These are phyloP conservation scores for Amazona vittata DNA, from an alignment of 2,113 vertebrate species.

Conservation along the genomic window DNA sequence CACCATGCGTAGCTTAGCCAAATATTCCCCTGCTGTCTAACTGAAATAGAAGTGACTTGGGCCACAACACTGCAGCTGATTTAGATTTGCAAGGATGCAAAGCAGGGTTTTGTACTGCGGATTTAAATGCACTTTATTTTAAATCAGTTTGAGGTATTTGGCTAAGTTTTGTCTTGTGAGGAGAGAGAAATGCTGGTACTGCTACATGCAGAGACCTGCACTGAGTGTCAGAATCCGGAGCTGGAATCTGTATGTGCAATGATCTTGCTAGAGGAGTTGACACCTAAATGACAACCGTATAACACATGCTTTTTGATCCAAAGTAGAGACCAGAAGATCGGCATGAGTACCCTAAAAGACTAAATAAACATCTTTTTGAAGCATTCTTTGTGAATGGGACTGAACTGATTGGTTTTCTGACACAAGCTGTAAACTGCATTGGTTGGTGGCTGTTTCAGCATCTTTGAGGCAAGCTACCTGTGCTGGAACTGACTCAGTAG, in stretches of 20 bases:
- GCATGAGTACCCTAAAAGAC: neutral
- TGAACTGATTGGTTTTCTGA: neutral
- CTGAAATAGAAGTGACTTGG: neutral
- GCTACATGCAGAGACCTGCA: neutral
- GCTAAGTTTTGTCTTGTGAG: neutral
- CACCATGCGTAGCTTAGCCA: neutral
- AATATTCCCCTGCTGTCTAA: accelerated
- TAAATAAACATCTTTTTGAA: neutral
- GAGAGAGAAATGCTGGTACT: neutral
- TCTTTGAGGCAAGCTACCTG: neutral
- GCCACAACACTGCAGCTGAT: neutral
- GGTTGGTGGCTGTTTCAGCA: neutral
- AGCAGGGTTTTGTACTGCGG: neutral
- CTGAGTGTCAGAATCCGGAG: neutral
- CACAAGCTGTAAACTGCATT: neutral
- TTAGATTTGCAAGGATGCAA: neutral
- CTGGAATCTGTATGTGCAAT: neutral
- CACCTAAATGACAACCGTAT: neutral
- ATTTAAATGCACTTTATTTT: neutral
- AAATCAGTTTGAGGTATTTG: neutral
- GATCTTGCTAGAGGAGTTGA: neutral
- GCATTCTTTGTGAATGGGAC: neutral
- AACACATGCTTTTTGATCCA: neutral
- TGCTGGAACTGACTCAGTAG: neutral
- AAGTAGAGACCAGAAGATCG: neutral